Percentiles rank a stretch among this genome's conserved stretches.
phyloP scores from a whole-genome alignment of 2,797 vertebrate species.

The Epinephelus coioides region DNA sequence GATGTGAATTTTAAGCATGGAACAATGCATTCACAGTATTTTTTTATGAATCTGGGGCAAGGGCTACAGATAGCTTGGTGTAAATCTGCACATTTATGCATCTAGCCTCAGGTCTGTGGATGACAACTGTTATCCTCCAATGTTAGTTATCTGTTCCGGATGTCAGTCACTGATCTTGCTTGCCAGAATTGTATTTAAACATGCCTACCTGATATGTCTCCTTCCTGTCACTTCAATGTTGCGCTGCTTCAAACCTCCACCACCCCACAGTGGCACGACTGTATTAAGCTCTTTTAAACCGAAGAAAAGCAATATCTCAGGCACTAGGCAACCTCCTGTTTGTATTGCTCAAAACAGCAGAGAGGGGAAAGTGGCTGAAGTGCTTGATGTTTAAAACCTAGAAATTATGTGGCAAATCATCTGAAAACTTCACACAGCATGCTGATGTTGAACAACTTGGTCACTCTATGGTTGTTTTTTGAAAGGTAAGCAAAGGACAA shows the following conservation, averaged over 20 bases:
- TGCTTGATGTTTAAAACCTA: conserved; percentile 1
- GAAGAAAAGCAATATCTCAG: conserved; percentile 9
- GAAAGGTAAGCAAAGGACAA: not conserved
- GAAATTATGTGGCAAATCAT: conserved; percentile 2
- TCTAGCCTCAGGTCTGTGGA: conserved; percentile 2
- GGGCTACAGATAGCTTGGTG: not conserved
- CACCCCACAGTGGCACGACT: not conserved
- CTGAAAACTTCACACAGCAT: not conserved
- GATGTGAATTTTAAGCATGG: not conserved
- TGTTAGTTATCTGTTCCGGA: conserved; percentile 32
- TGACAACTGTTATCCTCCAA: conserved; percentile 25
- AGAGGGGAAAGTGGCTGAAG: not conserved
- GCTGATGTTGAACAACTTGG: not conserved
- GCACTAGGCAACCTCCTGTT: not conserved
- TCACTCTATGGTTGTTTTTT: conserved; percentile 24
- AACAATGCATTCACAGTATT: not conserved
- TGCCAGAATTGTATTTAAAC: conserved; percentile 35
- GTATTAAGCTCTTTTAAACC: conserved; percentile 23
- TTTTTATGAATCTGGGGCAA: conserved; percentile 9
- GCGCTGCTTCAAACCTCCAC: conserved; percentile 1
- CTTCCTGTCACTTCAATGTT: conserved; percentile 22
- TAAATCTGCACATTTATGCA: conserved; percentile 26
- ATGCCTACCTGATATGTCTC: conserved; percentile 20
- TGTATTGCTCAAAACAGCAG: conserved; percentile 8
- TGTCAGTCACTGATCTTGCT: conserved; percentile 30